Conservation (phyloP, 2,888 invertebrate species). For the Pediacus dermestoides region DNA sequence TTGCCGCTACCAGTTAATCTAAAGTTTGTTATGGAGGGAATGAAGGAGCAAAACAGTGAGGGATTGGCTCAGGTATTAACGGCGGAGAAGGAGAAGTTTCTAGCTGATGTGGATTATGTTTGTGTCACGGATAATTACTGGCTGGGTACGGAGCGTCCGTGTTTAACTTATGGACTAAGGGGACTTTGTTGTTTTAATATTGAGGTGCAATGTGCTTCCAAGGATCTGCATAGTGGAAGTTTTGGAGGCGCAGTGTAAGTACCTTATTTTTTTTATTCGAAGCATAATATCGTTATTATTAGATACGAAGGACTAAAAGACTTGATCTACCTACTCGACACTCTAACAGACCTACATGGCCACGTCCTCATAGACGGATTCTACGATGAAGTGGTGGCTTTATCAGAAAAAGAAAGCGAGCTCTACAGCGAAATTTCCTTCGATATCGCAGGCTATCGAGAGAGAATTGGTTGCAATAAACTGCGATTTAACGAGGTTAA, state of each 20-base stretch:
- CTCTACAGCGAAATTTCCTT: conserved; percentile 84
- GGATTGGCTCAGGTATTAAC: conserved; percentile 82
- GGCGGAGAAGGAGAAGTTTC: conserved; percentile 68
- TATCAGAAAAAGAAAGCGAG: conserved; percentile 66
- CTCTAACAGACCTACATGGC: conserved; percentile 81
- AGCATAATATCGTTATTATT: too few relatives aligned
- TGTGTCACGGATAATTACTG: conserved; percentile 99
- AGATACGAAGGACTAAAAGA: conserved; percentile 88
- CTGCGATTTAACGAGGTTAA: conserved; percentile 77
- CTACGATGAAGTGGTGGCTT: conserved; percentile 73
- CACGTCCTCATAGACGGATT: conserved; percentile 81
- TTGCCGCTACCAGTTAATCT: conserved; percentile 63
- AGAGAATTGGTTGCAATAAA: conserved; percentile 65
- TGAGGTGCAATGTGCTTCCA: conserved; percentile 80
- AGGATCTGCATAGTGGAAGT: conserved; percentile 74
- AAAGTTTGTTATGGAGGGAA: conserved; percentile 92
- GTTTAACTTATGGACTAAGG: conserved; percentile 91
- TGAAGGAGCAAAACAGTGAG: conserved; percentile 96
- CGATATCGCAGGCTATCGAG: conserved; percentile 71
- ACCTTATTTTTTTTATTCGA: too few relatives aligned
- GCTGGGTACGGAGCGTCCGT: conserved; percentile 92
- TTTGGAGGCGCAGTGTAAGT: conserved; percentile 4
- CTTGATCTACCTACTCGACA: conserved; percentile 79
- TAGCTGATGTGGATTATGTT: conserved; percentile 84
- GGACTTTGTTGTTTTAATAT: conserved; percentile 91